Conservation (phyloP, 2,113 vertebrate genomes). For the Epinephelus lanceolatus region DNA sequence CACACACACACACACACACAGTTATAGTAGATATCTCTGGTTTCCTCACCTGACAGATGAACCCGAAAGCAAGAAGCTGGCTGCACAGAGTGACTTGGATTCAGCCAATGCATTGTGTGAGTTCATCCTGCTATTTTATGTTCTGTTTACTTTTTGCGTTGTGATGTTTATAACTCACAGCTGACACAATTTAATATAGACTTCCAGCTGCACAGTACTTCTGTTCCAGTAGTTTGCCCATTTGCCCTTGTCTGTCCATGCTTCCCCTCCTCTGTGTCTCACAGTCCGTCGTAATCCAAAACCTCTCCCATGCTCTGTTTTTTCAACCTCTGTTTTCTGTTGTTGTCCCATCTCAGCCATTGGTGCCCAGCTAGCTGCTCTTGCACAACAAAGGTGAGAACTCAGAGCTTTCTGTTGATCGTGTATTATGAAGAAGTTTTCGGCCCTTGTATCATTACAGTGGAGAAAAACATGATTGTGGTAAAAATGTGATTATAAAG, state of each 20-base stretch:
- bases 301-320: conserved; percentile 48
- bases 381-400: conserved; percentile 63
- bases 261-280: background rate
- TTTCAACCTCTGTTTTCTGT: conserved; percentile 9
- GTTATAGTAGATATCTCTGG: background rate
- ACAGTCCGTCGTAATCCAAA: conserved; percentile 30
- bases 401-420: background rate
- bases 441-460: background rate
- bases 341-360: conserved; percentile 39
- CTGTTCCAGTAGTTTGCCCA: background rate
- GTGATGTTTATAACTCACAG: background rate
- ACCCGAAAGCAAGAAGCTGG: conserved; percentile 91
- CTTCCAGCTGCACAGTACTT: background rate
- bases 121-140: conserved; percentile 1
- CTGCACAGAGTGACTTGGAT: conserved; percentile 88
- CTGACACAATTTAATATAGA: background rate
- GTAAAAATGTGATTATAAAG: background rate
- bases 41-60: conserved; percentile 84
- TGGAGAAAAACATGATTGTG: background rate
- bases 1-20: background rate
- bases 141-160: background rate
- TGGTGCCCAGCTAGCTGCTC: conserved; percentile 59
- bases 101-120: conserved; percentile 75
- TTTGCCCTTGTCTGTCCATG: conserved; percentile 8
- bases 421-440: background rate